Base-by-base conservation (phyloP, 1,140 invertebrate genomes). In the Macrotrachela quadricornifera region DNA sequence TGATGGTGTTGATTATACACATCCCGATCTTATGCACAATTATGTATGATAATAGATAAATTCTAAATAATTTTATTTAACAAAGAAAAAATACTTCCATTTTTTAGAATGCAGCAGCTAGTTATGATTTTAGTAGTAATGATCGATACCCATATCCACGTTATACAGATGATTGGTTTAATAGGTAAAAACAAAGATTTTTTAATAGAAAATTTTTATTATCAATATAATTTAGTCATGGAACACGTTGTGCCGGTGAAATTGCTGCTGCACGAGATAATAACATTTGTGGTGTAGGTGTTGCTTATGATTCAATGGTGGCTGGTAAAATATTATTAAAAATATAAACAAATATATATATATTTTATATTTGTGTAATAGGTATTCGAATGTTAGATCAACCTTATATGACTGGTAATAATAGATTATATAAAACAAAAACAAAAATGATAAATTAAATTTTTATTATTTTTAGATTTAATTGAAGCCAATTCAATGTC, bases 401-500 rank as follows among this genome's bases (percentile, higher is more conserved):
- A 70, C 92, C 92, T 0, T 97, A 96, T 71, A 96, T 97, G 91
- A 97, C 91, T 0, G 21, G 21, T 30, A 30, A 30, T 30, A 8
- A 30, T 8, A 30, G 2, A 30, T 30, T 4, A 4, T 30, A 2
- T 4, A 30, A 30, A 30, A 30, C 8, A 30, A 8, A 30, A n/a
- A n/a, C n/a, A n/a, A n/a, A n/a, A n/a, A n/a, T n/a, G n/a, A 30
- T 30, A 30, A 30, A 4, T 2, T 8, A 4, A 30, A 4, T 30
- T 30, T 30, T 30, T 30, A 8, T 30, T 30, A 8, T 8, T 8
- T 30, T 30, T 30, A 30, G 91, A 97, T 71, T 71, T 97, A 60
- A 96, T 97, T 58, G 91, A 97, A 67, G 91, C 91, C 8, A 96
- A 96, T 71, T 94, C 88, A 14, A 95, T 96, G 87, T 88, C 88